These are phyloP conservation scores for Eudasyphora cyanicolor DNA, from an alignment of 2,888 invertebrate genomes.

Conservation along the genomic window DNA sequence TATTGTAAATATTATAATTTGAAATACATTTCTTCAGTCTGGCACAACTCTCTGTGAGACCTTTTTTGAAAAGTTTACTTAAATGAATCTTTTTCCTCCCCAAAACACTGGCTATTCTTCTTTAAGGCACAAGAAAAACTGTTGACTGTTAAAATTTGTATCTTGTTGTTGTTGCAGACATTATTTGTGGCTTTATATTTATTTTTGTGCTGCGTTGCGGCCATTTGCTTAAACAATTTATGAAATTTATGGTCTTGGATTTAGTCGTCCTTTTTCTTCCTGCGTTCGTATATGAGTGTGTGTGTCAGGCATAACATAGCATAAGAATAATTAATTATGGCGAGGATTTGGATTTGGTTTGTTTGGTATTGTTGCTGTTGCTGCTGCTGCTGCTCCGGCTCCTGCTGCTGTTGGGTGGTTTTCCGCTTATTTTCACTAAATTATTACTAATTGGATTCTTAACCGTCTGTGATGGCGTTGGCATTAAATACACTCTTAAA, in stretches of 20 bases:
- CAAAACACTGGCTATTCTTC: not conserved
- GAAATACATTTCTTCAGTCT: no score
- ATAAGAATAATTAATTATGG: constrained; percentile 47
- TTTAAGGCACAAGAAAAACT: not conserved
- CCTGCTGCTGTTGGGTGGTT: no score
- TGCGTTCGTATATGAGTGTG: not conserved
- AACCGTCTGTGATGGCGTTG: not conserved
- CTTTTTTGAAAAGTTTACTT: no score
- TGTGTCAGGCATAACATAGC: not conserved
- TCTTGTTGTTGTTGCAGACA: constrained; percentile 20
- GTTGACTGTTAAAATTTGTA: constrained; percentile 40
- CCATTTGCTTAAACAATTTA: constrained; percentile 55
- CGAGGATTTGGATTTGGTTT: constrained; percentile 17
- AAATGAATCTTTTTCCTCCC: not conserved
- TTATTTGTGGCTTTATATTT: constrained; percentile 45
- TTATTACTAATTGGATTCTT: constrained; percentile 53
- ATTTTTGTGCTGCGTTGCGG: constrained; percentile 23
- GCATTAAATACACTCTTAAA: constrained; percentile 3
- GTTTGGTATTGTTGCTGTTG: not conserved
- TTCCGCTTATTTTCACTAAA: constrained; percentile 26
- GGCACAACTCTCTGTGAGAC: no score
- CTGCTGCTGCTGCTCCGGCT: not conserved
- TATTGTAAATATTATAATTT: no score
- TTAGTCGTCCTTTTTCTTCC: constrained; percentile 17
- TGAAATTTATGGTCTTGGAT: constrained; percentile 50